phyloP scores from a whole-genome alignment of 2,113 vertebrate genomes.

The Lophius piscatorius region DNA sequence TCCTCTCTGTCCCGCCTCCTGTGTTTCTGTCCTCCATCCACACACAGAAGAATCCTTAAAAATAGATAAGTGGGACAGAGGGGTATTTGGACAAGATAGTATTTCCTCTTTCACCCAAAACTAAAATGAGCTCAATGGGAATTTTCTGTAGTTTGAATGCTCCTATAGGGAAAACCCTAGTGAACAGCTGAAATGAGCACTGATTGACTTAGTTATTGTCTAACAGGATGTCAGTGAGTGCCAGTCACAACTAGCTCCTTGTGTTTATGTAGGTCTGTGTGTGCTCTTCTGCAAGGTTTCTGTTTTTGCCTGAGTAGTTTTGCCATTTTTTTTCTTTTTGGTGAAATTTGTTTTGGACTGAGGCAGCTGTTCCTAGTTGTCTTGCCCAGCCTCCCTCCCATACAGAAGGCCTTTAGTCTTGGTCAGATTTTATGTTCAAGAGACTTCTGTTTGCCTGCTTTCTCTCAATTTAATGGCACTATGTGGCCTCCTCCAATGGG shows the following conservation, averaged over 20 bases:
- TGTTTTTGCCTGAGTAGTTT: slow-evolving; percentile 54
- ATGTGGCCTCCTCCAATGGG: slow-evolving; percentile 21
- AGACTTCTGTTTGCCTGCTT: slow-evolving; percentile 69
- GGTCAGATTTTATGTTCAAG: slow-evolving; percentile 61
- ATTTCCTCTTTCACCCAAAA: slow-evolving; percentile 16
- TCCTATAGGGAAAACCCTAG: slow-evolving; percentile 14
- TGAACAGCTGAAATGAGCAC: slow-evolving; percentile 40
- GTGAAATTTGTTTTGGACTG: slow-evolving; percentile 58
- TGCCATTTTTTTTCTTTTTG: slow-evolving; percentile 13
- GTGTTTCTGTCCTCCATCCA: no score
- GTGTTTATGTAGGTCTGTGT: slow-evolving; percentile 34
- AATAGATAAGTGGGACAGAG: slow-evolving; percentile 1
- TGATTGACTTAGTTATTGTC: slow-evolving; percentile 31
- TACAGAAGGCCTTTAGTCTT: slow-evolving; percentile 74
- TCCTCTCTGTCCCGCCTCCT: background rate
- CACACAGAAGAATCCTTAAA: slow-evolving; percentile 9
- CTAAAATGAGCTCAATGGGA: background rate
- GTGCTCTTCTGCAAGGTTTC: slow-evolving; percentile 44
- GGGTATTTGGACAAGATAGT: slow-evolving; percentile 1
- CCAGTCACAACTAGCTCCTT: slow-evolving; percentile 40
- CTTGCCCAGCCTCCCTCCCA: slow-evolving; percentile 68
- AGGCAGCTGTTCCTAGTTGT: slow-evolving; percentile 77
- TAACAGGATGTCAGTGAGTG: slow-evolving; percentile 67
- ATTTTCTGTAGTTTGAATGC: background rate
- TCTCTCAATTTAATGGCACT: slow-evolving; percentile 17